Conservation (phyloP, 2,888 invertebrate genomes). For the Steinernema carpocapsae region DNA sequence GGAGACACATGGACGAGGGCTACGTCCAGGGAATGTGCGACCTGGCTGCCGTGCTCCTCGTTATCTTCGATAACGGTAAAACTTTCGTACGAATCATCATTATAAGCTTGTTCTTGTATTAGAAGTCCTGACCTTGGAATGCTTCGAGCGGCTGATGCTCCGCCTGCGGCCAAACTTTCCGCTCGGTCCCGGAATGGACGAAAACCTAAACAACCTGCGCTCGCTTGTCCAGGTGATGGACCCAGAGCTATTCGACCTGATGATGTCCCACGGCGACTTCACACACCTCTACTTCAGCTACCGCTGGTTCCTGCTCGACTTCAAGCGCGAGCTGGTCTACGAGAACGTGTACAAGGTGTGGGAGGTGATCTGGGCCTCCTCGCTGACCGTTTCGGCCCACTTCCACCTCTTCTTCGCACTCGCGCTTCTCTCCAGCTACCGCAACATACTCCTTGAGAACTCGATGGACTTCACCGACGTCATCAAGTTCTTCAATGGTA, state of each 20-base stretch:
- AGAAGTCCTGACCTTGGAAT: slow-evolving; percentile 87
- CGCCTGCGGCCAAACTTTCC: slow-evolving; percentile 90
- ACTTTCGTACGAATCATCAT: not conserved
- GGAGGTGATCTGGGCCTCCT: slow-evolving; percentile 95
- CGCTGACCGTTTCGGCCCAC: slow-evolving; percentile 83
- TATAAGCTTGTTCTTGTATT: slow-evolving; percentile 47
- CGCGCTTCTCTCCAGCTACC: slow-evolving; percentile 76
- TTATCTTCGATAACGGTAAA: slow-evolving; percentile 83
- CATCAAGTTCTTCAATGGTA: slow-evolving; percentile 96
- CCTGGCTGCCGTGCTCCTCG: slow-evolving; percentile 87
- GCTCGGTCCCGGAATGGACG: slow-evolving; percentile 89
- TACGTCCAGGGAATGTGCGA: slow-evolving; percentile 99
- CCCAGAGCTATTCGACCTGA: slow-evolving; percentile 79
- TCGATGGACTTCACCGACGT: slow-evolving; percentile 97
- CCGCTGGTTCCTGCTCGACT: slow-evolving; percentile 93
- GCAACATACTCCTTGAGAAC: slow-evolving; percentile 91
- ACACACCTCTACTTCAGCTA: slow-evolving; percentile 97
- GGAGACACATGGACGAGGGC: slow-evolving; percentile 90
- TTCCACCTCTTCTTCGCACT: slow-evolving; percentile 91
- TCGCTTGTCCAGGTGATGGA: slow-evolving; percentile 81
- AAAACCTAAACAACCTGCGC: slow-evolving; percentile 92
- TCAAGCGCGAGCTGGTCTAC: slow-evolving; percentile 89
- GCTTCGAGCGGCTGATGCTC: slow-evolving; percentile 88
- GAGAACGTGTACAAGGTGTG: slow-evolving; percentile 90
- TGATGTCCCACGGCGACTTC: slow-evolving; percentile 84